Evolutionary conservation across 2,888 invertebrate species (phyloP).

Genomic region (Drosophila flavopinicola): DNA sequence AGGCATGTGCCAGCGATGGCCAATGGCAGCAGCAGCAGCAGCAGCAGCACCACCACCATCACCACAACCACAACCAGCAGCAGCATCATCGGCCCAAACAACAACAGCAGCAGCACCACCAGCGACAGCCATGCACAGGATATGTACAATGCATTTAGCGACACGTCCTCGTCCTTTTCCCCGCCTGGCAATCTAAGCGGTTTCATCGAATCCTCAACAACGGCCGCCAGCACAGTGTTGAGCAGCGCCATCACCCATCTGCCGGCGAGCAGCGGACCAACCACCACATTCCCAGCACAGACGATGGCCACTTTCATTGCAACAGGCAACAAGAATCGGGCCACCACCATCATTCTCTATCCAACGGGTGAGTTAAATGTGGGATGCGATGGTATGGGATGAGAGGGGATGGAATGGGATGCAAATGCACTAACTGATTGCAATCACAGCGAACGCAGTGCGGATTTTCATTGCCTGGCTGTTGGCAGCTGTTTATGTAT

Average conservation of each 20-base stretch:
- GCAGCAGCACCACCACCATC: neutral
- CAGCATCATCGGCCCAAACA: too few species aligned
- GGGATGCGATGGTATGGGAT: too few species aligned
- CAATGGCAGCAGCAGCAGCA: slow-evolving; percentile 3
- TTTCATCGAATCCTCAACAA: slow-evolving; percentile 68
- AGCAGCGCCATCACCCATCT: slow-evolving; percentile 52
- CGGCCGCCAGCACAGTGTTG: slow-evolving; percentile 61
- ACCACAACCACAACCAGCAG: neutral
- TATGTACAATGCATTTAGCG: slow-evolving; percentile 52
- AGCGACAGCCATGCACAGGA: slow-evolving; percentile 11
- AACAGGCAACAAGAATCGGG: slow-evolving; percentile 87
- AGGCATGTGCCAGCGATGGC: slow-evolving; percentile 18
- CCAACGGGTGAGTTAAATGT: slow-evolving; percentile 89
- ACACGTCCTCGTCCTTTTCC: neutral
- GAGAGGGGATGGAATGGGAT: too few species aligned
- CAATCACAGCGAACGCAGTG: neutral
- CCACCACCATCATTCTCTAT: slow-evolving; percentile 89
- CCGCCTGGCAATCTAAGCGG: slow-evolving; percentile 42
- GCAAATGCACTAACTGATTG: too few species aligned
- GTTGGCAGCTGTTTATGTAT: too few species aligned
- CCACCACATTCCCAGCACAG: slow-evolving; percentile 76
- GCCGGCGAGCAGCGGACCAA: slow-evolving; percentile 44
- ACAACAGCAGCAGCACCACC: slow-evolving; percentile 8
- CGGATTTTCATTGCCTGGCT: too few species aligned
- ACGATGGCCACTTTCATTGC: slow-evolving; percentile 83